Base-by-base conservation (phyloP, 2,797 vertebrate species). In the Odontamblyopus rebecca region DNA sequence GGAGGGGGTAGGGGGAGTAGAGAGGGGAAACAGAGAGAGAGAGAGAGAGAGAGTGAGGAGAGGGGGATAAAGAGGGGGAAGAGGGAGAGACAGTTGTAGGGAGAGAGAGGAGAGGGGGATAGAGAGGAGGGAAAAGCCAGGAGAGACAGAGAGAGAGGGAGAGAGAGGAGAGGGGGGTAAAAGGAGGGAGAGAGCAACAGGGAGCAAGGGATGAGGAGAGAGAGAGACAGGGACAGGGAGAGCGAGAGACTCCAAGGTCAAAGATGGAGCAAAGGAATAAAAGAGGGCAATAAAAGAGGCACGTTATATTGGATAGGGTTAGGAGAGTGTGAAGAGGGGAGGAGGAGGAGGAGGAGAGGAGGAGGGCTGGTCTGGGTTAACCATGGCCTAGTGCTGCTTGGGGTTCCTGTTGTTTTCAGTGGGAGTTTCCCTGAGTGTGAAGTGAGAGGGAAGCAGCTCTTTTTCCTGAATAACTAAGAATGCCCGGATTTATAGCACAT, bases 391-490 rank as follows among this genome's bases (percentile, higher is more conserved):
- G 78, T 67, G 18, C 69, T 69, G 72, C 71, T 38, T 62, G 30
- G 8, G 88, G 91, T 90, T 94, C 90, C 91, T 92, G 90, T 91
- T 92, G 89, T 89, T 91, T 66, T 79, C 63, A 71, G 76, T 77
- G 90, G 87, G 87, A 81, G 89, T 90, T 88, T 91, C 89, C 90
- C 90, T 85, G 72, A 19, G 61, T 56, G 67, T 35, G 41, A 77
- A 73, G 67, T 3, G 61, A 71, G 85, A 82, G 85, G 90, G 87
- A 92, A 92, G 84, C 79, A 63, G 68, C 82, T 92, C 80, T 88
- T 91, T 85, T 92, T 92, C 88, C 91, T 91, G 87, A 75, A 73
- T 83, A 76, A 83, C 73, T 74, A 85, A 80, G 86, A 90, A 89
- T 88, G 86, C 78, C 86, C 68, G 67, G 85, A 72, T 29, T 71